A percentile compares a stretch with the other conserved stretches of the same genome.
phyloP scores from a whole-genome alignment of 1,140 invertebrate genomes.

The Drosophila bipectinata region DNA sequence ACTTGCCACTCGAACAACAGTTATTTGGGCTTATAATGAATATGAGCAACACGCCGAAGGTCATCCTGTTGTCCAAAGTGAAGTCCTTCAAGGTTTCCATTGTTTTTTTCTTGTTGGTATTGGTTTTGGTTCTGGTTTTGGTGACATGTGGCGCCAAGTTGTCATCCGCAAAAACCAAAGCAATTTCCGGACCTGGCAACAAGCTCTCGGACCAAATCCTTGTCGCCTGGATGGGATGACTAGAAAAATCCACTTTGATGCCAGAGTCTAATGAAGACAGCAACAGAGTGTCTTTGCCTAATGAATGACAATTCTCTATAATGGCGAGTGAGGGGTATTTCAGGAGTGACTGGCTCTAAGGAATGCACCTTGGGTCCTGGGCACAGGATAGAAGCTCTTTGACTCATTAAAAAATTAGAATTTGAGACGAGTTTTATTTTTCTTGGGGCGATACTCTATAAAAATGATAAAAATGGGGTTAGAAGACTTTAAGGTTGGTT shows the following conservation, averaged over 20 bases:
- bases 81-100: conserved; percentile 62
- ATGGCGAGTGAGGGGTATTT: conserved; percentile 7
- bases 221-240: not conserved
- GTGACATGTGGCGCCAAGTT: conserved; percentile 66
- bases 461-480: too few relatives aligned
- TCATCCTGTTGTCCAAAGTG: conserved; percentile 40
- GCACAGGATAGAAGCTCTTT: conserved; percentile 35
- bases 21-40: conserved; percentile 81
- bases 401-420: conserved; percentile 62
- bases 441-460: conserved; percentile 3
- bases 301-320: conserved; percentile 47
- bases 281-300: conserved; percentile 36
- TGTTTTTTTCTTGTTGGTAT: not conserved
- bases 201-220: conserved; percentile 10
- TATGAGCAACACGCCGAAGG: conserved; percentile 80
- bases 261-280: conserved; percentile 50
- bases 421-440: conserved; percentile 23
- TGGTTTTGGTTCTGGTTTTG: conserved; percentile 7
- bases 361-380: conserved; percentile 6
- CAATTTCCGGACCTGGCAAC: conserved; percentile 58
- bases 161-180: conserved; percentile 49
- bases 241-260: conserved; percentile 50
- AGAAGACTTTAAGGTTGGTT: too few relatives aligned
- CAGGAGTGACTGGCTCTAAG: conserved; percentile 4
- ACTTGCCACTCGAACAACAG: conserved; percentile 79